Evolutionary conservation across 1,140 invertebrate species (phyloP), one percentile per base, ranked within the genome.

Genomic region (Chionoecetes opilio): DNA sequence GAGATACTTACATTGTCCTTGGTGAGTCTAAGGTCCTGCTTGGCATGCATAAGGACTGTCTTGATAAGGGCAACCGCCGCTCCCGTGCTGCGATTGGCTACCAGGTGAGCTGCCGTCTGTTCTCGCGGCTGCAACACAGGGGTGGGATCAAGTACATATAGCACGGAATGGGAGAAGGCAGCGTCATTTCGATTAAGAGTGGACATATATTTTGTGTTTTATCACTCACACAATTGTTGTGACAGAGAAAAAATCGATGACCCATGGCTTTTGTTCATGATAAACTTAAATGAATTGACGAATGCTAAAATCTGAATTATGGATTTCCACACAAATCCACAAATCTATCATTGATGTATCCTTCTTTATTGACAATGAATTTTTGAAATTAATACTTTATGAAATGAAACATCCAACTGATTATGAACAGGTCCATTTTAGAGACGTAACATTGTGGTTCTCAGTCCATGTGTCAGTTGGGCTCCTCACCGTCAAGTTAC

Each of bases 61-160:
- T 96, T 96, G 82, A 96, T 92, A 26, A 96, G 95, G 0, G 96
- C 95, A 14, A 96, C 92, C 1, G 96, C 96, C 26, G 96, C 96
- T 38, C 96, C 96, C 0, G 95, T 94, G 82, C 96, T 96, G 8
- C 96, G 88, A 8, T 90, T 92, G 21, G 96, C 93, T 34, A 95
- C 96, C 82, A 96, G 91, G 86, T 96, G 96, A 0, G 93, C 96
- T 9, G 94, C 90, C 26, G 96, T 95, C 92, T 96, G 96, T n/a
- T 96, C 95, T 41, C 96, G 96, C 26, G 96, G 96, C 96, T 96
- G 85, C 21, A 93, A 84, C 38, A 92, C 37, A 86, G 21, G 21
- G 88, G 41, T 31, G 34, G 37, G 31, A 37, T 92, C 84, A 92
- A 35, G 17, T 34, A 17, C 29, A 11, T 82, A 32, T 0, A 0